A percentile compares a stretch with the other conserved stretches of the same genome.
phyloP scores from a whole-genome alignment of 2,113 vertebrate genomes.

The Himantopus leucocephalus region DNA sequence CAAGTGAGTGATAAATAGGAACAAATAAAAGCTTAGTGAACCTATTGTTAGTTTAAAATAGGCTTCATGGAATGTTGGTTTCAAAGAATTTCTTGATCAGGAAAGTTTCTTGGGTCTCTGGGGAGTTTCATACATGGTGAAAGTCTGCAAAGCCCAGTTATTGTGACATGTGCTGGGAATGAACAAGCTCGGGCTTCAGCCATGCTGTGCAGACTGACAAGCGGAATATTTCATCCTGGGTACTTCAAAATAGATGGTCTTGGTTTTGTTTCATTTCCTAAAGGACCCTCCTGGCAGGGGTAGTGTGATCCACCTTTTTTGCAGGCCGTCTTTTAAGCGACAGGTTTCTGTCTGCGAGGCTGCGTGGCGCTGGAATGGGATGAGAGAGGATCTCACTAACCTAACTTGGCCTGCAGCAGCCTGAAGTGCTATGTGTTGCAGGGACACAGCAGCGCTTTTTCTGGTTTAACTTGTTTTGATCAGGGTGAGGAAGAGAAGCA shows the following conservation, averaged over 20 bases:
- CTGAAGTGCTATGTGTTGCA: not conserved
- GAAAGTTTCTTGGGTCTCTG: not conserved
- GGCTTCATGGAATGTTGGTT: not conserved
- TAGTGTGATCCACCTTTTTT: not conserved
- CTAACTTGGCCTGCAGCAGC: not conserved
- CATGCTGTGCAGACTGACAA: no score
- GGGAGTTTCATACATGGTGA: not conserved
- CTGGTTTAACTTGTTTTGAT: not conserved
- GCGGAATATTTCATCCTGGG: not conserved
- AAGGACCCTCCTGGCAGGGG: not conserved
- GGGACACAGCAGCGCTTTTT: not conserved
- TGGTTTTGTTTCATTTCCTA: not conserved
- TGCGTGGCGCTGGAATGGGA: not conserved
- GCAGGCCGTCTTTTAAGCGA: accelerated
- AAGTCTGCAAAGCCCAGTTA: not conserved
- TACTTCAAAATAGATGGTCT: not conserved
- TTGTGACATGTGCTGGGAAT: not conserved
- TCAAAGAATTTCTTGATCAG: not conserved
- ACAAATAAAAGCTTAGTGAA: not conserved
- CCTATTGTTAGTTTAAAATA: not conserved
- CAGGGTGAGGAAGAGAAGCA: not conserved
- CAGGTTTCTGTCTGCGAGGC: not conserved
- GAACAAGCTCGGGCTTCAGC: not conserved
- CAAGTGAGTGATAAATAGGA: not conserved
- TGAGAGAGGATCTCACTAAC: accelerated